Conservation (phyloP, 2,113 vertebrate species). For the Perca flavescens region DNA sequence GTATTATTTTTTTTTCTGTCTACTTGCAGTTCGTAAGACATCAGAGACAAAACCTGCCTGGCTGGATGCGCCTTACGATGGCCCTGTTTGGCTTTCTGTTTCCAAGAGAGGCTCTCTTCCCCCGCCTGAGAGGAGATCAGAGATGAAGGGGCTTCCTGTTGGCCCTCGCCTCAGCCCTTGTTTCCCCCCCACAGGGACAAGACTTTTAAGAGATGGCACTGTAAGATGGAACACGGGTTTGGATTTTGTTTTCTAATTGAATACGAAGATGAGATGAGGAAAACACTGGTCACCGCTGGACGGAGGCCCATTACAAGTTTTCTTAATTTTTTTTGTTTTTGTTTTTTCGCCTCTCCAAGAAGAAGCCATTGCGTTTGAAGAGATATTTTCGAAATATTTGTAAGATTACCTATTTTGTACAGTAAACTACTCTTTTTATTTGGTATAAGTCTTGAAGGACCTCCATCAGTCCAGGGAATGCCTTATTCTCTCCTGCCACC, state of each 20-base stretch:
- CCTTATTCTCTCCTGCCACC: slow-evolving; percentile 81
- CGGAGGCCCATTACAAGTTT: slow-evolving; percentile 68
- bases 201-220: slow-evolving; percentile 80
- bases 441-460: slow-evolving; percentile 80
- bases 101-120: slow-evolving; percentile 64
- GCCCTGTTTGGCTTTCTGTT: slow-evolving; percentile 78
- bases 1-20: background rate
- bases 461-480: slow-evolving; percentile 82
- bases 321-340: slow-evolving; percentile 12
- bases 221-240: slow-evolving; percentile 83
- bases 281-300: slow-evolving; percentile 80
- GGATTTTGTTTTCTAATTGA: slow-evolving; percentile 71
- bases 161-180: slow-evolving; percentile 39
- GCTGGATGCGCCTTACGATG: slow-evolving; percentile 79
- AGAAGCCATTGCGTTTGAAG: slow-evolving; percentile 84
- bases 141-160: slow-evolving; percentile 71
- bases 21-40: slow-evolving; percentile 71
- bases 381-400: slow-evolving; percentile 85
- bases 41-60: slow-evolving; percentile 75
- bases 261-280: slow-evolving; percentile 74
- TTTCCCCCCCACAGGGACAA: slow-evolving; percentile 12
- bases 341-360: slow-evolving; percentile 62
- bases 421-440: slow-evolving; percentile 79
- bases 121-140: slow-evolving; percentile 67
- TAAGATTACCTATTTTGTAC: slow-evolving; percentile 85